phyloP scores from a whole-genome alignment of 2,113 vertebrate species.

The Ciconia maguari region DNA sequence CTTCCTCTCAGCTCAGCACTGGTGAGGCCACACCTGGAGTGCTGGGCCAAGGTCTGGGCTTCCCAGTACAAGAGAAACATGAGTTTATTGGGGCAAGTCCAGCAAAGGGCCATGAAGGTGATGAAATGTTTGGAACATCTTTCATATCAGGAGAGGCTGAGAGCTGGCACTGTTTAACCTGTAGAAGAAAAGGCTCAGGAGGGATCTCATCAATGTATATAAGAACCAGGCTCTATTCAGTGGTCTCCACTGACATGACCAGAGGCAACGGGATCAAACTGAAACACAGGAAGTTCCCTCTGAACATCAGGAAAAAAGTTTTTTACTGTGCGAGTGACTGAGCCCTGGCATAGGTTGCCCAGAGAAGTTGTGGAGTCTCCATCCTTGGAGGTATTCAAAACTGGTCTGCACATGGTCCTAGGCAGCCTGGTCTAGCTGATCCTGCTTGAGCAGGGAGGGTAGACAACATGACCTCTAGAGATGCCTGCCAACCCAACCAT shows the following conservation, averaged over 20 bases:
- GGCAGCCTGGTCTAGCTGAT: not conserved
- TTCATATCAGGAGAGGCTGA: not conserved
- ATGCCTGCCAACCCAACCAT: not conserved
- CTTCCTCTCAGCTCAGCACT: not conserved
- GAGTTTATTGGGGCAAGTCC: not conserved
- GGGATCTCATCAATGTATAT: not conserved
- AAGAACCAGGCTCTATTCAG: not conserved
- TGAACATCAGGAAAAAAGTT: not conserved
- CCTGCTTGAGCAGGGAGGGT: too few relatives aligned
- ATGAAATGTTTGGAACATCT: not conserved
- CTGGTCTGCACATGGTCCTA: not conserved
- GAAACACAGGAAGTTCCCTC: not conserved
- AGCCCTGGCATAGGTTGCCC: too few relatives aligned
- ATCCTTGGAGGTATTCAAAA: not conserved
- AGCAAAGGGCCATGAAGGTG: not conserved
- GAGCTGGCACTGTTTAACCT: not conserved
- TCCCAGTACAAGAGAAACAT: not conserved
- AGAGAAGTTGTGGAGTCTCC: not conserved
- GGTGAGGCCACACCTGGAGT: not conserved
- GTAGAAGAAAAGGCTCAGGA: not conserved
- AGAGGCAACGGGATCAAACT: not conserved
- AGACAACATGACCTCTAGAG: not conserved
- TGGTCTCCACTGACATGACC: not conserved
- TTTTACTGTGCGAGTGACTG: not conserved
- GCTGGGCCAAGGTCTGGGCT: not conserved